Evolutionary conservation across 2,888 invertebrate species (phyloP).

Genomic region (Heliconius aoede): DNA sequence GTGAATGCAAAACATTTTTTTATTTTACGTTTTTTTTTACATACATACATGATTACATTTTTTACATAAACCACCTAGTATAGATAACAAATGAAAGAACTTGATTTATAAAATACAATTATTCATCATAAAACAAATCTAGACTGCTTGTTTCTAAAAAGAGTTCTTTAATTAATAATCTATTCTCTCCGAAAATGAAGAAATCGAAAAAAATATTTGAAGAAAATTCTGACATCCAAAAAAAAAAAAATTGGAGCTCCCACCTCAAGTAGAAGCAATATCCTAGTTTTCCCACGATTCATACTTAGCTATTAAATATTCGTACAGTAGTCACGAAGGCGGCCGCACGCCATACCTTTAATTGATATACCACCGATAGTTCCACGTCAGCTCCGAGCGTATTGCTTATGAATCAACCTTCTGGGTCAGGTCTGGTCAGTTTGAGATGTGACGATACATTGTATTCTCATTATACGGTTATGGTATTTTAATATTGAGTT

Average conservation of each 20-base stretch:
- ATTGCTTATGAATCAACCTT: conserved; percentile 44
- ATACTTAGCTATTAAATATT: conserved; percentile 53
- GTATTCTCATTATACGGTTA: conserved; percentile 16
- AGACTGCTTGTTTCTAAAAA: neutral
- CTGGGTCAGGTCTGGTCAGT: conserved; percentile 33
- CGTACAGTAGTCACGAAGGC: conserved; percentile 58
- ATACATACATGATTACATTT: no score
- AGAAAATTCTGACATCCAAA: neutral
- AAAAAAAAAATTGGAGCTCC: neutral
- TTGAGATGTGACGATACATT: conserved; percentile 29
- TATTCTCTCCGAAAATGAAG: neutral
- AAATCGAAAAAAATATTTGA: neutral
- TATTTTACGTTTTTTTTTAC: no score
- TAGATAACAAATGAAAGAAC: no score
- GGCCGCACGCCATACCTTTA: conserved; percentile 49
- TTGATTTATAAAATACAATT: no score
- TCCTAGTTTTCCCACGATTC: conserved; percentile 54
- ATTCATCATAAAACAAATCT: no score
- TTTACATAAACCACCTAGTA: no score
- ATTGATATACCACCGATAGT: conserved; percentile 48
- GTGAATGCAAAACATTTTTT: no score
- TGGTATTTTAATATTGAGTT: neutral
- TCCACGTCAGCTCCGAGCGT: conserved; percentile 40
- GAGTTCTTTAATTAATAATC: no score
- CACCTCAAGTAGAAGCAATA: conserved; percentile 23